Base-by-base conservation (phyloP, 2,888 invertebrate species). In the Rhamphomyia laevipes region DNA sequence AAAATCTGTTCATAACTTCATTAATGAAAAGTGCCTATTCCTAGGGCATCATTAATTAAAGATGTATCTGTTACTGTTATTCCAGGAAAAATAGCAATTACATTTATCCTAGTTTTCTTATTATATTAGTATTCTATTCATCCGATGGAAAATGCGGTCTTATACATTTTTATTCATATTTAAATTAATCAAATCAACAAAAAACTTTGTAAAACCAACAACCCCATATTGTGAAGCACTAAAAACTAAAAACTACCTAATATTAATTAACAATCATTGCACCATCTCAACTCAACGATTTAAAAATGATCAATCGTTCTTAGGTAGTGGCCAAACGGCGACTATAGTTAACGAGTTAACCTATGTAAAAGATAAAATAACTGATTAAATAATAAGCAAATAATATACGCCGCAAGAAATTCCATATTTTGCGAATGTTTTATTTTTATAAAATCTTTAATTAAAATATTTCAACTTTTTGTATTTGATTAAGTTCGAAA, bases 191-290 rank as follows among this genome's bases (percentile, higher is more conserved):
- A 7, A 2, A 27, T n/a, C 69, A 38, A 66, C 59, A 23, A 71
- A 53, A 43, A 62, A 61, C 40, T 65, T 57, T 2, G 64, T 66
- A 48, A 71, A 71, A 11, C 70, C 68, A 33, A 71, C 58, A 0
- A 70, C 66, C 10, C 70, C 71, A 18, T 63, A 62, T 31, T 71
- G 70, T 0, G 66, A 59, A 10, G 66, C 71, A 46, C 63, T 60
- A 52, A 71, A 71, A 2, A 70, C 61, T 21, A 68, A 65, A 30
- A 66, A 53, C 56, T 31, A 0, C 65, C 70, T 1, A 64, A 57
- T 0, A 63, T 60, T 0, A 71, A 71, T 70, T 70, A 12, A 68
- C 61, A 48, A 71, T 67, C 27, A 70, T 57, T 0, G 70, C 70
- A 2, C 72, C 72, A 13, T 60, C 61, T 5, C 72, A 71, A 0